These are phyloP conservation scores for Myanophis thanlyinensis DNA, from an alignment of 2,113 vertebrate species.

Conservation along the genomic window DNA sequence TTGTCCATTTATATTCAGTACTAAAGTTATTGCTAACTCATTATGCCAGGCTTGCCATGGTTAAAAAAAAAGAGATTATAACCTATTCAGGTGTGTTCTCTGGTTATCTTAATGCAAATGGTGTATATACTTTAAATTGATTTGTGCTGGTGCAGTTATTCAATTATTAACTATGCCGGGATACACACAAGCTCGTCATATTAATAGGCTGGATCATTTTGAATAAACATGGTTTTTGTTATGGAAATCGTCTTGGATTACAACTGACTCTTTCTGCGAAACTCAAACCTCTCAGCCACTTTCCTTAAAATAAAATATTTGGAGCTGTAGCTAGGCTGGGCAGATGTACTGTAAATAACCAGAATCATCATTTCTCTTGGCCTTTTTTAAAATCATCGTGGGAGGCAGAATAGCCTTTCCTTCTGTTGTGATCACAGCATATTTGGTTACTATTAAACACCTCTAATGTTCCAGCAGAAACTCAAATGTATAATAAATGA, in stretches of 20 bases:
- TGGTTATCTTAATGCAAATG: neutral
- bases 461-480: slow-evolving; percentile 31
- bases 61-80: neutral
- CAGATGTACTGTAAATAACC: neutral
- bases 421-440: slow-evolving; percentile 24
- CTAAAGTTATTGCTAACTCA: neutral
- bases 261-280: neutral
- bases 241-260: neutral
- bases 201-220: neutral
- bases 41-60: neutral
- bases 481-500: slow-evolving; percentile 46
- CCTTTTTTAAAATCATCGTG: neutral
- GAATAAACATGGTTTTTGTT: neutral
- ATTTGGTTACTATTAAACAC: slow-evolving; percentile 46
- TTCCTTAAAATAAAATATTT: neutral
- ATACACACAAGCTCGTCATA: neutral
- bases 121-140: neutral
- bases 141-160: neutral
- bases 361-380: neutral
- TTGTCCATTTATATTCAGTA: neutral
- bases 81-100: neutral
- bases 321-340: neutral
- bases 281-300: neutral
- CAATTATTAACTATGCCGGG: neutral
- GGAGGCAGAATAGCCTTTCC: slow-evolving; percentile 23